Percentiles rank a stretch among this genome's conserved stretches.
Evolutionary conservation across 1,140 invertebrate genomes (phyloP).

Genomic region (Drosophila bipectinata): DNA sequence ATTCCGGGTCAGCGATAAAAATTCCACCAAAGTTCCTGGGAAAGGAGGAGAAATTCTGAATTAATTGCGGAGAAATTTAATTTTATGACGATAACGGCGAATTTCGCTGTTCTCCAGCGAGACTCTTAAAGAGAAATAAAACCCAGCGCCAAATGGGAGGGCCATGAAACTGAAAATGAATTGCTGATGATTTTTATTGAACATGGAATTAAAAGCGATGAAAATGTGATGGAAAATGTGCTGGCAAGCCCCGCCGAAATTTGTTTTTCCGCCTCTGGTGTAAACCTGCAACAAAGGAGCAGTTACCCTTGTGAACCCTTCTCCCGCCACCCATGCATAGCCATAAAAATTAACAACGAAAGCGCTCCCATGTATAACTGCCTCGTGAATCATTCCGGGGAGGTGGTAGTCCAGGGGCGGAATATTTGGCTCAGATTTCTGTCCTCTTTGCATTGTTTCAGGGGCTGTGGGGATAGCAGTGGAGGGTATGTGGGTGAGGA

Average conservation of each 20-base stretch:
- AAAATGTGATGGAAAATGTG: constrained; percentile 29
- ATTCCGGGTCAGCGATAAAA: constrained; percentile 54
- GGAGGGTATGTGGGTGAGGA: not conserved
- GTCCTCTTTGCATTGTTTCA: constrained; percentile 9
- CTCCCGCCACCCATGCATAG: not conserved
- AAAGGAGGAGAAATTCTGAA: constrained; percentile 16
- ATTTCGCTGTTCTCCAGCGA: constrained; percentile 22
- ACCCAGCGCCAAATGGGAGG: constrained; percentile 9
- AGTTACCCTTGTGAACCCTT: not conserved
- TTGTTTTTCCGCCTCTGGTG: constrained; percentile 2
- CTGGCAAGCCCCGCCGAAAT: constrained; percentile 3
- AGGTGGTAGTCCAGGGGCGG: no score
- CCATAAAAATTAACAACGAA: constrained; percentile 38
- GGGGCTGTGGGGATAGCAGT: not conserved
- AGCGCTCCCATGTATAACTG: constrained; percentile 45
- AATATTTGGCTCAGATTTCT: constrained; percentile 20
- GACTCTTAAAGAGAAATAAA: constrained; percentile 42
- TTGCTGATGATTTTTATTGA: constrained; percentile 47
- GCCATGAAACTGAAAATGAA: constrained; percentile 42
- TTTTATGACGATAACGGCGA: constrained; percentile 41
- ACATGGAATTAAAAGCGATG: constrained; percentile 24
- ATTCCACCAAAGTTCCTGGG: constrained; percentile 26
- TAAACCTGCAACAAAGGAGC: constrained; percentile 34
- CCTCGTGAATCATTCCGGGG: constrained; percentile 32
- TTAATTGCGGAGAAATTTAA: constrained; percentile 54